These are phyloP conservation scores for Trachymyrmex cornetzi DNA, from an alignment of 1,140 invertebrate genomes.

Conservation along the genomic window DNA sequence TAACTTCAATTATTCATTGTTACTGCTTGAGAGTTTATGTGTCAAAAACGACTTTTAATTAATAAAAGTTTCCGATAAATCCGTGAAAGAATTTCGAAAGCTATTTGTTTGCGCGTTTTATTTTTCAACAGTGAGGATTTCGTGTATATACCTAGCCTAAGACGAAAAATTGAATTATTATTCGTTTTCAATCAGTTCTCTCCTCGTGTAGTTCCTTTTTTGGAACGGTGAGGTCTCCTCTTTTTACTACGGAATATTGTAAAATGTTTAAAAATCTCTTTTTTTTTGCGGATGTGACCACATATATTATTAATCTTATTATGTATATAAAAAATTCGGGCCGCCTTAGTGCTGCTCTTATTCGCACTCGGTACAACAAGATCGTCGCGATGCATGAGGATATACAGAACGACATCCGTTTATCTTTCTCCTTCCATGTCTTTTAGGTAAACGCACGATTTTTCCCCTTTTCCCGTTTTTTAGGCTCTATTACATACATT, in stretches of 20 bases:
- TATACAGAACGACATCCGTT: neutral
- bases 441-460: constrained; percentile 57
- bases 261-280: constrained; percentile 60
- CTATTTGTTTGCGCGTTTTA: neutral
- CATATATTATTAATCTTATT: constrained; percentile 11
- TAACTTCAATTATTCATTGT: neutral
- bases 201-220: neutral
- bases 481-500: constrained; percentile 61
- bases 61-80: constrained; percentile 10
- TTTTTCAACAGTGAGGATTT: constrained; percentile 4
- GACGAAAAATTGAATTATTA: constrained; percentile 24
- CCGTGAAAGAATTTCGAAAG: neutral
- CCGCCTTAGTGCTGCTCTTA: neutral
- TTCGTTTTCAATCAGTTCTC: constrained; percentile 34
- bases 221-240: constrained; percentile 16
- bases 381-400: constrained; percentile 42
- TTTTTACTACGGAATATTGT: neutral
- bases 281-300: neutral
- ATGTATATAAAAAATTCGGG: constrained; percentile 62
- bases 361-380: constrained; percentile 29
- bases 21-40: constrained; percentile 13
- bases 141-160: constrained; percentile 9
- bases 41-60: constrained; percentile 24
- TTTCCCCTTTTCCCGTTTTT: constrained; percentile 33
- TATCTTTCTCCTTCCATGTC: constrained; percentile 7